Evolutionary conservation across 1,140 invertebrate species (phyloP), one percentile per base, ranked within the genome.

Genomic region (Calycopis cecrops): DNA sequence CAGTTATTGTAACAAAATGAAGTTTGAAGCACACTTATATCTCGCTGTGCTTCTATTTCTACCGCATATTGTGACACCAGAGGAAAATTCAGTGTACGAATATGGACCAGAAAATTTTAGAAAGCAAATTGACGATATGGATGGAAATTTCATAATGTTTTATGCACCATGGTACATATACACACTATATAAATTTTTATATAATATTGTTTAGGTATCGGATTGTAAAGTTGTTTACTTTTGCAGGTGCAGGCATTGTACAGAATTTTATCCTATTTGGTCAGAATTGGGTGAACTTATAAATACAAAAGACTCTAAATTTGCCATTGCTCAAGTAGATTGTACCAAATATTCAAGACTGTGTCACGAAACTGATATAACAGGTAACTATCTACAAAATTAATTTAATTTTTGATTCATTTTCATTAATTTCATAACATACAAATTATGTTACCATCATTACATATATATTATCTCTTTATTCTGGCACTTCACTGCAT

Each of bases 141-240:
- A 86, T 71, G 83, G 83, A 14, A 86, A 86, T 60, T 86, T 86
- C 55, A 71, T 86, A 21, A 81, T 86, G 78, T 86, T 86, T 63
- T 86, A 81, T 60, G 79, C 83, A 0, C 80, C 83, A 48, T 86
- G 83, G 83, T 81, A 53, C 69, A 71, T 40, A 28, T 50, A 47
- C 42, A 49, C 35, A 21, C 4, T 52, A n/a, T 4, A 35, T 51
- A 28, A 4, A 56, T 12, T 47, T 38, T 7, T 21, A 18, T 8
- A 14, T 17, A 49, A 37, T 9, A 44, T 16, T 59, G 28, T 12
- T 44, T n/a, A n/a, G n/a, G n/a, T n/a, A n/a, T n/a, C n/a, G n/a
- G n/a, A n/a, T n/a, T n/a, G n/a, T n/a, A n/a, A 28, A 47, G n/a
- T 18, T 40, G 37, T 55, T 60, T 51, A 54, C 61, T n/a, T n/a